Percentiles rank a stretch among this genome's conserved stretches.
phyloP scores from a whole-genome alignment of 1,140 invertebrate genomes.

The Monochamus saltuarius region DNA sequence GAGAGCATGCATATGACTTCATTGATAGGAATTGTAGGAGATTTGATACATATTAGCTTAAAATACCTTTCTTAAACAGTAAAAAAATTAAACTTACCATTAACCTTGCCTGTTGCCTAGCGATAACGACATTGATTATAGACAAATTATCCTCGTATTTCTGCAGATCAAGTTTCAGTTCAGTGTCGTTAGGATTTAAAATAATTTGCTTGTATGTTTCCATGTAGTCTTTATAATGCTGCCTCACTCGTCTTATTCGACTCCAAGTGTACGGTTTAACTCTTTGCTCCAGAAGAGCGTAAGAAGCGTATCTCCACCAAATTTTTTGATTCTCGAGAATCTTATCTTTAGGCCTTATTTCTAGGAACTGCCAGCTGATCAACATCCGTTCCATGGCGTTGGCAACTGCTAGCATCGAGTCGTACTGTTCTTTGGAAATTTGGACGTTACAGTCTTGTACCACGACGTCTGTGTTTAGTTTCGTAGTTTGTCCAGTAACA shows the following conservation, averaged over 20 bases:
- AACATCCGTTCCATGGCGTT: conserved; percentile 69
- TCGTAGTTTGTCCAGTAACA: conserved; percentile 68
- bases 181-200: conserved; percentile 69
- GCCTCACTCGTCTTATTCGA: conserved; percentile 67
- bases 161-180: conserved; percentile 71
- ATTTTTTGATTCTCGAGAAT: conserved; percentile 54
- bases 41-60: too few relatives aligned
- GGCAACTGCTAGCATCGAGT: conserved; percentile 65
- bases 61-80: too few relatives aligned
- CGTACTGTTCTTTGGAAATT: conserved; percentile 71
- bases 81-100: conserved; percentile 58
- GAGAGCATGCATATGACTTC: too few relatives aligned
- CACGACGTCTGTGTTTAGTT: conserved; percentile 73
- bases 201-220: conserved; percentile 72
- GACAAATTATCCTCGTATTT: conserved; percentile 74
- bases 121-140: conserved; percentile 75
- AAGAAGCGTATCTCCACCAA: conserved; percentile 82
- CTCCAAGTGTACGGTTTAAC: conserved; percentile 74
- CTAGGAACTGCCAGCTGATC: conserved; percentile 62
- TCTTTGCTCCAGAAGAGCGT: conserved; percentile 69
- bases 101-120: conserved; percentile 76
- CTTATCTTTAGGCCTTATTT: conserved; percentile 53
- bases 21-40: too few relatives aligned
- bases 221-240: conserved; percentile 71
- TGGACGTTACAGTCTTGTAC: conserved; percentile 76